Evolutionary conservation across 2,113 vertebrate genomes (phyloP).

Genomic region (Rhegmatorhina hoffmannsi): DNA sequence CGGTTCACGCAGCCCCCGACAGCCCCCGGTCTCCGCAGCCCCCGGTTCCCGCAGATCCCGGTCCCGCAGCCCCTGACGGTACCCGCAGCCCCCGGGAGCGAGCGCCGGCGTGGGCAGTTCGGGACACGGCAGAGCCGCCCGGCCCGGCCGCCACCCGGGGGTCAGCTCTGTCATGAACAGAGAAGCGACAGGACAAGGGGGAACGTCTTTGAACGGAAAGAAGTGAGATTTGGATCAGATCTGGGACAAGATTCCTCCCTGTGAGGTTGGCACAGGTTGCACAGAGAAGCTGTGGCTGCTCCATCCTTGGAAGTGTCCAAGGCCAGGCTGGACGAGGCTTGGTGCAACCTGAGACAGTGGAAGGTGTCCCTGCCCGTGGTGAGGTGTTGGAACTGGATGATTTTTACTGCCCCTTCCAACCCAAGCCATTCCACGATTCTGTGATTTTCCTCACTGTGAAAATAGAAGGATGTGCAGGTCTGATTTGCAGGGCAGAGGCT

Average conservation of each 20-base stretch:
- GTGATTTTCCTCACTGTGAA: background rate
- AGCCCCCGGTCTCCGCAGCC: background rate
- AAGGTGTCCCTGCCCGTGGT: background rate
- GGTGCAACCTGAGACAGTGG: background rate
- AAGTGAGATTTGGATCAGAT: background rate
- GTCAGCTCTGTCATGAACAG: too few species aligned
- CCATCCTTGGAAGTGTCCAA: background rate
- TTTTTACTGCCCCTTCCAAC: background rate
- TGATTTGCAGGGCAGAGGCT: background rate
- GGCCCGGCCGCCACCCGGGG: background rate
- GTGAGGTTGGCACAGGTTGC: background rate
- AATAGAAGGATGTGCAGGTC: background rate
- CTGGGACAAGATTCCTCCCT: background rate
- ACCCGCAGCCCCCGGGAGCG: background rate
- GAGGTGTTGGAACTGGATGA: background rate
- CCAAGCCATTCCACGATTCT: background rate
- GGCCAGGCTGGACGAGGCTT: background rate
- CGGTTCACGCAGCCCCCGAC: too few species aligned
- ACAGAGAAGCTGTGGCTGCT: background rate
- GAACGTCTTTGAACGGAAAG: background rate
- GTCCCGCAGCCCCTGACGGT: slow-evolving; percentile 8
- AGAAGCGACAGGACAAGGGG: background rate
- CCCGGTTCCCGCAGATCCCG: slow-evolving; percentile 9
- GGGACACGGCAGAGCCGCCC: background rate
- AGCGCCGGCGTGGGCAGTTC: background rate